Evolutionary conservation across 2,888 invertebrate species (phyloP), one percentile per base, ranked within the genome.

Genomic region (Plagodis dolabraria): DNA sequence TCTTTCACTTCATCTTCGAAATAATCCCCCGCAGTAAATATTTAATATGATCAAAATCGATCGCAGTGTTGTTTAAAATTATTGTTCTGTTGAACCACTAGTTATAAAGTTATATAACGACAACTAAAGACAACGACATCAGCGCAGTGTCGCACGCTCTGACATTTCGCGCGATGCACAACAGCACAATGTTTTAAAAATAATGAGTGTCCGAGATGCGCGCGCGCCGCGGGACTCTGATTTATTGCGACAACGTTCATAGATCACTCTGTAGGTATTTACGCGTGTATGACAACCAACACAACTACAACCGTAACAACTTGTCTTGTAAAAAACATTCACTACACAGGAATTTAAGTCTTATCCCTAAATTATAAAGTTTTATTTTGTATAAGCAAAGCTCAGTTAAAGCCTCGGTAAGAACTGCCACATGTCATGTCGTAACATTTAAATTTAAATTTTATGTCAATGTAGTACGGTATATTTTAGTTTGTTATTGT

Each of bases 171-270:
- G 57, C 57, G 76, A 22, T 71, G 77, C 75, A 77, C 75, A 77
- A 81, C 78, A 74, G 77, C 69, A 80, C 75, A 78, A 79, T 84
- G 83, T 84, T 85, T 83, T 83, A 82, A 81, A 84, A 86, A 83
- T 85, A 86, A 80, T 76, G 81, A 77, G 75, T 71, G 74, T 69
- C 57, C 65, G 67, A 72, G 69, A 71, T 74, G 78, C 73, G 75
- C 70, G 52, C 47, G 73, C 81, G 69, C 82, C 72, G 80, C 81
- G 75, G 82, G 83, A 65, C 64, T 61, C 71, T 77, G 79, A 82
- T 75, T 75, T 78, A 79, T 75, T 71, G 72, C 71, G 82, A 82
- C 82, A 76, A 63, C 64, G 65, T 64, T 68, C 83, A 80, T 83
- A 83, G 79, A 83, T 85, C 82, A 85, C 82, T 54, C 79, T 60